Evolutionary conservation across 2,797 vertebrate genomes (phyloP).

Genomic region (Gila robusta): DNA sequence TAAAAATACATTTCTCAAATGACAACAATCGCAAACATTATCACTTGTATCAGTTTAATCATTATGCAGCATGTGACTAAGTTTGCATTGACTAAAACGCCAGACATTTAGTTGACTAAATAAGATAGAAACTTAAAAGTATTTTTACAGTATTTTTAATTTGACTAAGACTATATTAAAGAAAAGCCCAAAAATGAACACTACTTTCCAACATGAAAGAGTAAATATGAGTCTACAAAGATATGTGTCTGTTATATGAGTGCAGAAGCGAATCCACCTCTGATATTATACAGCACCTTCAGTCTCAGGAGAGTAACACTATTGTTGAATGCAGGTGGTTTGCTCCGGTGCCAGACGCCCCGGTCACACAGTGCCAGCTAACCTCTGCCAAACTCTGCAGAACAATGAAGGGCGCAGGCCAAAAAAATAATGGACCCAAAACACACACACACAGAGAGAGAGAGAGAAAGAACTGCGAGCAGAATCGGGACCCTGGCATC

Average conservation of each 20-base stretch:
- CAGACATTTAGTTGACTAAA: background rate
- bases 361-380: conserved; percentile 67
- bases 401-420: conserved; percentile 53
- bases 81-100: background rate
- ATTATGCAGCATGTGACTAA: background rate
- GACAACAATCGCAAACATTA: background rate
- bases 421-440: conserved; percentile 62
- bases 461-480: conserved; percentile 62
- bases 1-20: background rate
- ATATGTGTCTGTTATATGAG: background rate
- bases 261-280: background rate
- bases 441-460: conserved; percentile 55
- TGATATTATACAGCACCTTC: conserved; percentile 11
- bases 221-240: background rate
- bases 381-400: conserved; percentile 49
- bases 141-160: no score
- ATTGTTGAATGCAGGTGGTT: conserved; percentile 73
- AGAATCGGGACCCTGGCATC: conserved; percentile 67
- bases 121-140: no score
- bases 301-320: conserved; percentile 53
- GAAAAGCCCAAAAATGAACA: background rate
- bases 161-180: background rate
- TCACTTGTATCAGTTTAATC: background rate
- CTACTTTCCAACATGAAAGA: background rate
- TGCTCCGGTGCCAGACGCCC: conserved; percentile 68